These are phyloP conservation scores for Sus cebifrons DNA, from an alignment of 2,797 vertebrate genomes.

Conservation along the genomic window DNA sequence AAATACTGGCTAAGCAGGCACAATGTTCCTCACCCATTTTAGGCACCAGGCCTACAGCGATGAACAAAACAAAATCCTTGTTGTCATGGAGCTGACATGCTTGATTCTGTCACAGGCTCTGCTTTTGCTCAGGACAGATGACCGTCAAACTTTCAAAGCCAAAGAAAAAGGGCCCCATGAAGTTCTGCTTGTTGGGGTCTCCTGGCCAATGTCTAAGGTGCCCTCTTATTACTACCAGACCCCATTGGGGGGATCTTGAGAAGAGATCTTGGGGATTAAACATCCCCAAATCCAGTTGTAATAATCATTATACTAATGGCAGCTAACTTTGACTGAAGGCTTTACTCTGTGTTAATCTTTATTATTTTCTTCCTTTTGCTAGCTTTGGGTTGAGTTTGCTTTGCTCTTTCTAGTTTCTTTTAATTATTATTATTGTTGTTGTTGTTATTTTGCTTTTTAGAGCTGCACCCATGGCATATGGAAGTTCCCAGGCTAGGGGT, in stretches of 20 bases:
- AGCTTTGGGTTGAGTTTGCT: background rate
- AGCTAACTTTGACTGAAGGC: background rate
- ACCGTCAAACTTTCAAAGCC: background rate
- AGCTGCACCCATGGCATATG: too few relatives aligned
- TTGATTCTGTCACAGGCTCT: background rate
- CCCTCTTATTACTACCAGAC: background rate
- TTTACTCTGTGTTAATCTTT: background rate
- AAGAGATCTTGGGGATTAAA: background rate
- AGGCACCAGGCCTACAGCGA: background rate
- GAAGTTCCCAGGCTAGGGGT: too few relatives aligned
- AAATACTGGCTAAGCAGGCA: constrained; percentile 4
- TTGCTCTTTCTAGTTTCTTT: background rate
- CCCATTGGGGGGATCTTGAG: background rate
- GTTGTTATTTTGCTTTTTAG: background rate
- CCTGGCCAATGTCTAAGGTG: background rate
- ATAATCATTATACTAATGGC: background rate
- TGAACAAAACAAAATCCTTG: background rate
- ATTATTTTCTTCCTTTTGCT: background rate
- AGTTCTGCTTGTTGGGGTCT: background rate
- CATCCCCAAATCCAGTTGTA: background rate
- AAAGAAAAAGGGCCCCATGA: background rate
- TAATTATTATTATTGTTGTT: too few relatives aligned
- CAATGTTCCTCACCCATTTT: background rate
- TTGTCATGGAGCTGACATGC: background rate
- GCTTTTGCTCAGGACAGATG: background rate